phyloP scores from a whole-genome alignment of 2,888 invertebrate species.

The Noctua pronuba region DNA sequence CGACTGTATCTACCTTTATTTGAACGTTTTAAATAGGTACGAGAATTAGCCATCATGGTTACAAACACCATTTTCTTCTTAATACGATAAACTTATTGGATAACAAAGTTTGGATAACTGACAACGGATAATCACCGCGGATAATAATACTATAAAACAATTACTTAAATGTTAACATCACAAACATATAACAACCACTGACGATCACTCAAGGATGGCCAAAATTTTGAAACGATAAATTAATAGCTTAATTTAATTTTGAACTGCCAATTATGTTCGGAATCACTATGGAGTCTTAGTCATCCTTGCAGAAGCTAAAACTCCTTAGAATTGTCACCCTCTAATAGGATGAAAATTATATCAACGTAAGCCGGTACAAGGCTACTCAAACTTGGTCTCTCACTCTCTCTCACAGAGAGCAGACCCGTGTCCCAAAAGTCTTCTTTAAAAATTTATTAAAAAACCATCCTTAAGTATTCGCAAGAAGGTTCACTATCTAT shows the following conservation, averaged over 20 bases:
- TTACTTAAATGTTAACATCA: conserved; percentile 18
- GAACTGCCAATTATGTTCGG: not conserved
- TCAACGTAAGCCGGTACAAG: not conserved
- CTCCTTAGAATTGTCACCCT: not conserved
- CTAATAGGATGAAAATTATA: not conserved
- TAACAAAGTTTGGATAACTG: not conserved
- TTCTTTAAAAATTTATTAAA: not conserved
- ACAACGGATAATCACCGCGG: not conserved
- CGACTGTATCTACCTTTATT: not conserved
- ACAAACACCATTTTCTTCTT: not conserved
- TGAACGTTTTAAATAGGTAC: not conserved
- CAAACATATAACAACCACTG: conserved; percentile 22
- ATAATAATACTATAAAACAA: not conserved
- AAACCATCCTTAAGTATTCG: conserved; percentile 19
- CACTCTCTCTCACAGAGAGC: not conserved
- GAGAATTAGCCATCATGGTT: not conserved
- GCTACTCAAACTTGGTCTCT: not conserved
- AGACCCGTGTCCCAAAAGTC: not conserved
- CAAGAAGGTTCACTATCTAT: conserved; percentile 8
- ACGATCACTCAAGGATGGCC: conserved; percentile 14
- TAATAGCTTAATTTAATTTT: not conserved
- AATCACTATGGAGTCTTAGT: not conserved
- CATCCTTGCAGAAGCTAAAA: not conserved
- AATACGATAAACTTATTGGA: no score
- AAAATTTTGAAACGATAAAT: not conserved